Conservation (phyloP, 2,113 vertebrate genomes). For the Caloenas nicobarica region DNA sequence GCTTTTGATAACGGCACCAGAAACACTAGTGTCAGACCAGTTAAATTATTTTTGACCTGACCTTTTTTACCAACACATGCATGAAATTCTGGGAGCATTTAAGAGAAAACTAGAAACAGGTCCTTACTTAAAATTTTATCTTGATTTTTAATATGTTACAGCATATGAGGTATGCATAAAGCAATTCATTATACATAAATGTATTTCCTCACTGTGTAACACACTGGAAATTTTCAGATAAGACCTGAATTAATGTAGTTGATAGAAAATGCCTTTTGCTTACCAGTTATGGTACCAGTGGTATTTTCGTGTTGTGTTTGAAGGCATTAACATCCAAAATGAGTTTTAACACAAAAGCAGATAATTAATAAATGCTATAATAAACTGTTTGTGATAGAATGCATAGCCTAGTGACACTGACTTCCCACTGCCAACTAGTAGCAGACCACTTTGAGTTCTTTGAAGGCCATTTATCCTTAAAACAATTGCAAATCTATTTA, state of each 20-base stretch:
- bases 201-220: neutral
- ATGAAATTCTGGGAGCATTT: neutral
- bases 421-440: neutral
- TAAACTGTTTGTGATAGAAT: neutral
- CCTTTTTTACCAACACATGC: neutral
- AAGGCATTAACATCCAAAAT: neutral
- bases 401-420: neutral
- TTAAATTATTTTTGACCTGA: neutral
- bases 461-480: neutral
- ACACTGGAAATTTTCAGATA: neutral
- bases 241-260: neutral
- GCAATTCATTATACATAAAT: neutral
- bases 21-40: neutral
- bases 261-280: neutral
- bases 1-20: slow-evolving; percentile 7
- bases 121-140: neutral
- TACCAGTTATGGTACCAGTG: neutral
- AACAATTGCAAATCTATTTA: neutral
- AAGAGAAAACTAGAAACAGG: neutral
- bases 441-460: neutral
- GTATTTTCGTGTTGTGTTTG: neutral
- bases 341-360: neutral
- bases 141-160: neutral
- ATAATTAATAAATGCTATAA: neutral
- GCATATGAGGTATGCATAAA: neutral